Evolutionary conservation across 2,113 vertebrate genomes (phyloP), one percentile per base, ranked within the genome.

Genomic region (Anoura caudifer): DNA sequence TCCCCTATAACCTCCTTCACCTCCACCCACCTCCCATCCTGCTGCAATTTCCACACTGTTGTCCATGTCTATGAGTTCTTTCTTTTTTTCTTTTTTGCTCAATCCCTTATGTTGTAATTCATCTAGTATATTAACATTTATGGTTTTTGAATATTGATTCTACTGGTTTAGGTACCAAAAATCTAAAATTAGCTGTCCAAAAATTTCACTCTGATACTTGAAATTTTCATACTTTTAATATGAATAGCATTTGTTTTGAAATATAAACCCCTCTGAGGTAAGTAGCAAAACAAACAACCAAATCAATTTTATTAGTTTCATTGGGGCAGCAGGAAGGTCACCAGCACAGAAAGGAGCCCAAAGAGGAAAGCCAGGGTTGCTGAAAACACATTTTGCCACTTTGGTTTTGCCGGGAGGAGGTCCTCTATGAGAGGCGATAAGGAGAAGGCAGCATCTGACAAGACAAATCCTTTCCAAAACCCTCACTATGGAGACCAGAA

Each of bases 161-260:
- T 72, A 43, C 0, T 84, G 61, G 28, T 56, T 96, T 88, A 36
- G 54, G 43, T 93, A 72, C 28, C 28, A 33, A 56, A 73, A 91
- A 73, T 87, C 63, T 45, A 83, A 91, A 89, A 65, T 65, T 54
- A 91, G 22, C 20, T 76, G 70, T 11, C 38, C 12, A 38, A 94
- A 94, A 85, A 38, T 91, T 85, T 95, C 36, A 36, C 76, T 87
- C 52, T 45, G 31, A 73, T 70, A 54, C 15, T 84, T 93, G 77
- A 95, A 94, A 90, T 84, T 77, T 85, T 28, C 56, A 59, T 59
- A 87, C 65, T 56, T 81, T 90, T 93, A 90, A 76, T 75, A 36
- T 52, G 33, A 77, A n/a, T 76, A 75, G 75, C 3, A 47, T 87
- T 91, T 95, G 36, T 80, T 85, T 95, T 69, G 61, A 73, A 86